Conservation (phyloP, 2,113 vertebrate genomes). For the Rhabdomys dilectus region DNA sequence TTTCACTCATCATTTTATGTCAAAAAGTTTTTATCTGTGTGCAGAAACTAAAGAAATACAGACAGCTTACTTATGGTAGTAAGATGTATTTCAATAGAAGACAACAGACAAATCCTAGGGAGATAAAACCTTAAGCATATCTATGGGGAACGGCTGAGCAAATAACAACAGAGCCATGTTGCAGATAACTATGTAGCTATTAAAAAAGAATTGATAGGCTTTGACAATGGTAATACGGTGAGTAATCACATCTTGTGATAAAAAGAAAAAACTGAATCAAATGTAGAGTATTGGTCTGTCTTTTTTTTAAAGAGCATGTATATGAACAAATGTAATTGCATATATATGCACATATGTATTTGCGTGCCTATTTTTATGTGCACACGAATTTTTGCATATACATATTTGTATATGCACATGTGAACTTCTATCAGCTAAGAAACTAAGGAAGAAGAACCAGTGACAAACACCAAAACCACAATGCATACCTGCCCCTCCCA, state of each 20-base stretch:
- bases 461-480: fast-evolving
- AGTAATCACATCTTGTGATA: neutral
- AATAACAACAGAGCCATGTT: fast-evolving
- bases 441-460: neutral
- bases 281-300: neutral
- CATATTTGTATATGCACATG: neutral
- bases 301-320: neutral
- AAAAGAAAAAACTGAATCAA: neutral
- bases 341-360: neutral
- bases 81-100: neutral
- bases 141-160: fast-evolving
- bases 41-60: neutral
- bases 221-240: neutral
- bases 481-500: neutral
- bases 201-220: neutral
- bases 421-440: neutral
- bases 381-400: neutral
- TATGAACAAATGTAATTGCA: neutral
- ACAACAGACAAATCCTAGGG: neutral
- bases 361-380: no score
- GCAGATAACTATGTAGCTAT: neutral
- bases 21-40: neutral
- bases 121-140: neutral
- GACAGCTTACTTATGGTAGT: neutral
- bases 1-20: neutral